Evolutionary conservation across 1,140 invertebrate genomes (phyloP).

Genomic region (Campoletis sonorensis): DNA sequence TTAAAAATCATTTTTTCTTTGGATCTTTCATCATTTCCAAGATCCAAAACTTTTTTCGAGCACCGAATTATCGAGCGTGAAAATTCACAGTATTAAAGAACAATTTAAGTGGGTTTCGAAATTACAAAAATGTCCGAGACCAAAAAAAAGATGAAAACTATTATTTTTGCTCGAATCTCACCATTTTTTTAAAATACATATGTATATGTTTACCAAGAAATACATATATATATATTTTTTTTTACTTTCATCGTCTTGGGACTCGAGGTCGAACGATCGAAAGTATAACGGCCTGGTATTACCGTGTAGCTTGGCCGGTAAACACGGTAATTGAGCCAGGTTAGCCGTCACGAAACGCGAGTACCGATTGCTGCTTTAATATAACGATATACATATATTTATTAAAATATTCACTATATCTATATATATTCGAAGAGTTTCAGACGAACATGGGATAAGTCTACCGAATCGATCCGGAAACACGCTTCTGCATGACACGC

Average conservation of each 20-base stretch:
- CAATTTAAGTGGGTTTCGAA: too few relatives aligned
- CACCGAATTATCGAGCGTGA: too few relatives aligned
- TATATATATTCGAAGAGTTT: background rate
- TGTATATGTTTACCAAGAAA: too few relatives aligned
- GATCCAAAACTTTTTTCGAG: too few relatives aligned
- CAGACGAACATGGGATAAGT: slow-evolving; percentile 28
- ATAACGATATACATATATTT: background rate
- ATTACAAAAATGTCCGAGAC: too few relatives aligned
- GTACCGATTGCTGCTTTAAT: slow-evolving; percentile 21
- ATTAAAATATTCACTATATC: background rate
- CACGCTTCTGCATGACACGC: slow-evolving; percentile 46
- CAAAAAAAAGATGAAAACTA: too few relatives aligned
- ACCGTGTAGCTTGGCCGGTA: slow-evolving; percentile 49
- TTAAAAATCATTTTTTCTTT: too few relatives aligned
- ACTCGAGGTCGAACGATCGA: slow-evolving; percentile 48
- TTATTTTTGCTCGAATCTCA: background rate
- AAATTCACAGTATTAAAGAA: too few relatives aligned
- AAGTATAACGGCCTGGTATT: slow-evolving; percentile 52
- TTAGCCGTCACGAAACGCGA: slow-evolving; percentile 52
- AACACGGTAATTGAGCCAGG: slow-evolving; percentile 56
- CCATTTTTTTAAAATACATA: too few relatives aligned
- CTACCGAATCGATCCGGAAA: slow-evolving; percentile 54
- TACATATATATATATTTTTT: background rate
- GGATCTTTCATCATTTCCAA: too few relatives aligned
- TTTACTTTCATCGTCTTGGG: slow-evolving; percentile 3